Evolutionary conservation across 2,113 vertebrate species (phyloP), one percentile per base, ranked within the genome.

Genomic region (Dryoscopus gambensis): DNA sequence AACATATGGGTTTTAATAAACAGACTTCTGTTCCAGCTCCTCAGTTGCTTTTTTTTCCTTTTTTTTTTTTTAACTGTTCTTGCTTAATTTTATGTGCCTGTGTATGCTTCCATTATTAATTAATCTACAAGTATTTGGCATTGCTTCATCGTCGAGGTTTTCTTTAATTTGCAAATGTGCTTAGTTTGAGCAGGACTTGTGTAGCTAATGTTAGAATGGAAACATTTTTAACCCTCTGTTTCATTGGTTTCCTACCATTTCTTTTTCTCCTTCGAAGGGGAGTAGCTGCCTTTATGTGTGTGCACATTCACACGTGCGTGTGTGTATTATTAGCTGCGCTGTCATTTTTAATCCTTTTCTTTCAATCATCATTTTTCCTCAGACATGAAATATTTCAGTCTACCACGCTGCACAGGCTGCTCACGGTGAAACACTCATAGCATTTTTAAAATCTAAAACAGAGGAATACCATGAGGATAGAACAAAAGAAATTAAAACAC

Each of bases 401-500:
- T 97, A 97, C 95, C 96, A 90, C 4, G 60, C 97, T 96, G 97
- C 94, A 97, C 96, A 97, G 96, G 86, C 95, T 97, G 95, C 77
- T 98, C 95, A 52, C 64, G 11, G 95, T 95, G 97, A 94, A 98
- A 97, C 95, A 95, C 55, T 94, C 62, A n/a, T 83, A 97, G 97
- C 96, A 80, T 97, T 98, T 97, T 97, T 93, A 97, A 97, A 98
- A 97, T 97, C 97, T 97, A 85, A 97, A 98, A 55, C 97, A 96
- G 98, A 93, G 96, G 83, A 97, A 96, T 94, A 94, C 95, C 97
- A 95, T 92, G 98, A 98, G 97, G 97, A 97, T 96, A 98, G 98
- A 98, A 98, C 98, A 98, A 98, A 98, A 98, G 98, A 98, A 98
- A 98, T 98, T 98, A 98, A 98, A 98, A 97, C 94, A 92, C 96